phyloP scores from a whole-genome alignment of 1,140 invertebrate species.

The Megalonaias nervosa region DNA sequence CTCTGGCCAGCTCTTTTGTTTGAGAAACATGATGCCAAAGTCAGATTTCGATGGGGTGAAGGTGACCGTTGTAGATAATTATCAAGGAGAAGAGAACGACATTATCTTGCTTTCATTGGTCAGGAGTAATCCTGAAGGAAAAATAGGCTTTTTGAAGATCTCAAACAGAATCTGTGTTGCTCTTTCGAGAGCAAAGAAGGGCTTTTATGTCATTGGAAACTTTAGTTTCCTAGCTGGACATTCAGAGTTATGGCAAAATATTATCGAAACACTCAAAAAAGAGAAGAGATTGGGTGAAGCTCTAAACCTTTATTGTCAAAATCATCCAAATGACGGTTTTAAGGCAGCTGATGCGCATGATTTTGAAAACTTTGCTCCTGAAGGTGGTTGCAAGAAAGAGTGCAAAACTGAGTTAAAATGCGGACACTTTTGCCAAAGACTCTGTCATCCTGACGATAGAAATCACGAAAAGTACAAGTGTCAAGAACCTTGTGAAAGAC shows the following conservation, averaged over 20 bases:
- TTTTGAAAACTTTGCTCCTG: slow-evolving; percentile 68
- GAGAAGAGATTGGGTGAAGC: slow-evolving; percentile 38
- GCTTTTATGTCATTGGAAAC: slow-evolving; percentile 81
- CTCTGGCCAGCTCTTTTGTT: slow-evolving; percentile 59
- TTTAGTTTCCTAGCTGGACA: slow-evolving; percentile 74
- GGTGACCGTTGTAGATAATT: slow-evolving; percentile 83
- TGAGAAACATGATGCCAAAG: slow-evolving; percentile 60
- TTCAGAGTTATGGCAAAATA: slow-evolving; percentile 69
- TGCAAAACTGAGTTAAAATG: slow-evolving; percentile 66
- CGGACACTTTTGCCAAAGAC: slow-evolving; percentile 65
- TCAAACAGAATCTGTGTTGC: slow-evolving; percentile 88
- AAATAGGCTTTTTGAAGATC: slow-evolving; percentile 83
- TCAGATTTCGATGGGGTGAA: slow-evolving; percentile 47
- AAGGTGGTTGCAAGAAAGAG: slow-evolving; percentile 69
- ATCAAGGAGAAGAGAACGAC: slow-evolving; percentile 84
- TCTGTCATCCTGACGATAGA: slow-evolving; percentile 62
- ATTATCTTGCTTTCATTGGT: slow-evolving; percentile 89
- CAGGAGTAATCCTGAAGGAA: slow-evolving; percentile 76
- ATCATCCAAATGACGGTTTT: slow-evolving; percentile 60
- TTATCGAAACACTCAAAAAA: slow-evolving; percentile 45
- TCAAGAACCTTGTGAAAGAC: slow-evolving; percentile 50
- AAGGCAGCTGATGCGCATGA: slow-evolving; percentile 51
- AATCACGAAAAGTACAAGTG: slow-evolving; percentile 58
- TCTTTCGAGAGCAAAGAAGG: slow-evolving; percentile 84
- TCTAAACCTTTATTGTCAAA: slow-evolving; percentile 69